Evolutionary conservation across 2,113 vertebrate species (phyloP), one percentile per base, ranked within the genome.

Genomic region (Donacobius atricapilla): DNA sequence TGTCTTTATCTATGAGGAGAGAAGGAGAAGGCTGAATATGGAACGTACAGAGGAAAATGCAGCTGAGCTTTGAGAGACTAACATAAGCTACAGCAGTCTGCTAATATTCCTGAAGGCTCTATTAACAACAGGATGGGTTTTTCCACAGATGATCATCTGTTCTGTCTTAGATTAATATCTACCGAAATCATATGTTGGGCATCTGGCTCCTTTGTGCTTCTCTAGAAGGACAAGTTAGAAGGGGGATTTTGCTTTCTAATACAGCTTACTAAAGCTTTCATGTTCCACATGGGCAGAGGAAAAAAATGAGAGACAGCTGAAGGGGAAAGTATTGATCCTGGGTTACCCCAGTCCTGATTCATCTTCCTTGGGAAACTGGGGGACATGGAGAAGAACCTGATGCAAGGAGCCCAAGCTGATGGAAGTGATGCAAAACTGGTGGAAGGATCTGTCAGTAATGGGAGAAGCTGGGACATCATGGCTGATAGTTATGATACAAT

Each of bases 31-130:
- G 12, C 37, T 88, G 80, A 86, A 78, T 92, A 66, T 31, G 17
- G 57, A 82, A 87, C 40, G 8, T 57, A 76, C 50, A 91, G 72
- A 75, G 88, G 51, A 71, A 71, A 80, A 88, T 89, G 61, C 68
- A 89, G 71, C 64, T 75, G 83, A 90, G 44, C 35, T 94, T 85
- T 70, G 66, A 80, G 70, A 91, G 53, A 61, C 68, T 68, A 87
- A 66, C 64, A 83, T 81, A 86, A 96, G 83, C 69, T 73, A 11
- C 13, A 47, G 75, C 86, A 87, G 33, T 13, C 73, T 92, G 90
- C 66, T 92, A 60, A 87, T 81, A 89, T 94, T 95, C 69, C 92
- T 95, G 70, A 94, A 96, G 80, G 72, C 87, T 88, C 72, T 78
- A 37, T 90, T 92, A 94, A 90, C 39, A 56, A 56, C 5, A 1